A percentile compares a stretch with the other conserved stretches of the same genome.
Evolutionary conservation across 2,113 vertebrate species (phyloP).

Genomic region (Lichenostomus cassidix): DNA sequence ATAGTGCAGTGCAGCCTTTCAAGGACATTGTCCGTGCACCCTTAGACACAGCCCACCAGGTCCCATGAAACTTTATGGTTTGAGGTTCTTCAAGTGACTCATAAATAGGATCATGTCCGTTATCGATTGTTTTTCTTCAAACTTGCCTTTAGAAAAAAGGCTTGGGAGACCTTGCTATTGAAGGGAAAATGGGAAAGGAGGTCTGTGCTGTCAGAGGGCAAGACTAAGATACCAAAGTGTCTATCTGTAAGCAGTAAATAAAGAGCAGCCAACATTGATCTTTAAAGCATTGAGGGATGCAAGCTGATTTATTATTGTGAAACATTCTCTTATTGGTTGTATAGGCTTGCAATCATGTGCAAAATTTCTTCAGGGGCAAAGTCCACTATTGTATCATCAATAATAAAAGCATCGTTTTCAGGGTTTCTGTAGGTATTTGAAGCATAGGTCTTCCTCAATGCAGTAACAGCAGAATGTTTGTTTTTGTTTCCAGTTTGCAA

Average conservation of each 20-base stretch:
- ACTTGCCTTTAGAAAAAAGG: background rate
- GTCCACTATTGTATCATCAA: background rate
- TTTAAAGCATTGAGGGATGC: background rate
- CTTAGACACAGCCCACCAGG: fast-evolving
- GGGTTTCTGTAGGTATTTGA: background rate
- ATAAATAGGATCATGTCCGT: background rate
- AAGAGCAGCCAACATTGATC: background rate
- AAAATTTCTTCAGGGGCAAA: background rate
- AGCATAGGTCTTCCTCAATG: background rate
- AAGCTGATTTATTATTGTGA: background rate
- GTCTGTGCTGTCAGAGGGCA: background rate
- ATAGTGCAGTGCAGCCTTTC: background rate
- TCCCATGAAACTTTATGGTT: background rate
- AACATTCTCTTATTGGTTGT: background rate
- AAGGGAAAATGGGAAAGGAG: background rate
- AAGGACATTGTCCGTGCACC: background rate
- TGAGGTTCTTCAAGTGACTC: background rate
- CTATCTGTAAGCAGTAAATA: background rate
- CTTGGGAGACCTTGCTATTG: background rate
- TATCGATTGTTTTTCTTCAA: background rate
- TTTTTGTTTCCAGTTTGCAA: background rate
- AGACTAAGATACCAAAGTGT: background rate
- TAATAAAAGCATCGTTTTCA: background rate
- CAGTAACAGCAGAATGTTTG: background rate
- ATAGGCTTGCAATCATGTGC: background rate